These are phyloP conservation scores for Leucoptera coffeella DNA, from an alignment of 2,888 invertebrate genomes.

Conservation along the genomic window DNA sequence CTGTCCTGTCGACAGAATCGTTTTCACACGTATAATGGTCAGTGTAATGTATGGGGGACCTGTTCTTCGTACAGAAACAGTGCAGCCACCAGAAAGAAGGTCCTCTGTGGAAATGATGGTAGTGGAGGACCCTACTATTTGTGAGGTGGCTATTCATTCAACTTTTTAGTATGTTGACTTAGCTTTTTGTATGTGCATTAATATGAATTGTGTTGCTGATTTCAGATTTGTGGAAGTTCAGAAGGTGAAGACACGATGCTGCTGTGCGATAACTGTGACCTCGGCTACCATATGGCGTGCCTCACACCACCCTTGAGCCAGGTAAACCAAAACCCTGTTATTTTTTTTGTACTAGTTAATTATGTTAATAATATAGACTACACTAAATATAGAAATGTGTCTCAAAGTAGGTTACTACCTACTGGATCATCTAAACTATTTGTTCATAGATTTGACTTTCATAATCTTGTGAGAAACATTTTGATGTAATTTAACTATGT, in stretches of 20 bases:
- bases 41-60: slow-evolving; percentile 63
- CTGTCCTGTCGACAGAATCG: slow-evolving; percentile 85
- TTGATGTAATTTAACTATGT: no score
- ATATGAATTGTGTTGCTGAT: background rate
- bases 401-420: no score
- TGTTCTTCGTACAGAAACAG: slow-evolving; percentile 58
- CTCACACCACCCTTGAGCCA: slow-evolving; percentile 70
- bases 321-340: slow-evolving; percentile 26
- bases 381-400: no score
- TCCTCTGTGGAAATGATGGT: slow-evolving; percentile 37
- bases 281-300: slow-evolving; percentile 88
- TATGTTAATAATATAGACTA: no score
- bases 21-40: slow-evolving; percentile 74
- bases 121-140: slow-evolving; percentile 65
- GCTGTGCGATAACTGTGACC: slow-evolving; percentile 88
- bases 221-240: slow-evolving; percentile 63
- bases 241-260: slow-evolving; percentile 83
- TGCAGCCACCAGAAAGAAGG: slow-evolving; percentile 49
- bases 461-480: no score
- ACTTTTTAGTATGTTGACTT: background rate
- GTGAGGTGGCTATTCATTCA: slow-evolving; percentile 50
- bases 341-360: no score
- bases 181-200: slow-evolving; percentile 15
- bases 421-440: no score
- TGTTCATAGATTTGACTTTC: no score